Evolutionary conservation across 1,140 invertebrate species (phyloP).

Genomic region (Drosophila teissieri): DNA sequence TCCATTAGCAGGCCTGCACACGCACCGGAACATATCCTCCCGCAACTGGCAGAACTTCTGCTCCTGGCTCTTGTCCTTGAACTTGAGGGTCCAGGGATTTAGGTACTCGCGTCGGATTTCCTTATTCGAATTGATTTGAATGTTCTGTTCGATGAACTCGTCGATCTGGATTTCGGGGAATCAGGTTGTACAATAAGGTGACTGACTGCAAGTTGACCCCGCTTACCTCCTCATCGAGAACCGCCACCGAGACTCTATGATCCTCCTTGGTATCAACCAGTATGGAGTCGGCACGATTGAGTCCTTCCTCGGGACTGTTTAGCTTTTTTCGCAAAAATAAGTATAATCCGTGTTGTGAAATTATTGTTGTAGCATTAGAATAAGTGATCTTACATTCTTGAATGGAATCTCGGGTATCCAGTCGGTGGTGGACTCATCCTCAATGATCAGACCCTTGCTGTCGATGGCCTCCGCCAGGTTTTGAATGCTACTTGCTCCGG

Average conservation of each 20-base stretch:
- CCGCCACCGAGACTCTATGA: conserved; percentile 73
- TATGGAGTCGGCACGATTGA: conserved; percentile 76
- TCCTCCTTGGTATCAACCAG: conserved; percentile 73
- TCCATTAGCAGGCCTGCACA: conserved; percentile 48
- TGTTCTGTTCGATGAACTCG: conserved; percentile 94
- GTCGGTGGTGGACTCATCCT: conserved; percentile 91
- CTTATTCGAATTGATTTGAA: conserved; percentile 97
- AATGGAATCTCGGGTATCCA: conserved; percentile 97
- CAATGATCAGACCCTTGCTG: conserved; percentile 85
- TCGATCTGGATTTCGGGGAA: conserved; percentile 87
- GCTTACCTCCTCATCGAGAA: conserved; percentile 76
- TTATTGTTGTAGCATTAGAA: neutral
- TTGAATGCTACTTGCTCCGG: conserved; percentile 65
- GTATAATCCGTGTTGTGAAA: neutral
- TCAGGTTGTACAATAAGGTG: neutral
- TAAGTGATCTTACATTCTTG: conserved; percentile 89
- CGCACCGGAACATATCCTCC: conserved; percentile 93
- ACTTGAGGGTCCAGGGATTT: conserved; percentile 93
- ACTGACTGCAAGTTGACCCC: neutral
- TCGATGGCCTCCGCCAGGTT: conserved; percentile 66
- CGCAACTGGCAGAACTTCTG: conserved; percentile 91
- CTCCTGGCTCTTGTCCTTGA: conserved; percentile 88
- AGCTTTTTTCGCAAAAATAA: conserved; percentile 39
- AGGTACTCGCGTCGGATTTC: conserved; percentile 95
- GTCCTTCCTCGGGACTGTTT: conserved; percentile 71